Percentiles rank a stretch among this genome's conserved stretches.
phyloP scores from a whole-genome alignment of 2,888 invertebrate genomes.

The Psylliodes chrysocephalus region DNA sequence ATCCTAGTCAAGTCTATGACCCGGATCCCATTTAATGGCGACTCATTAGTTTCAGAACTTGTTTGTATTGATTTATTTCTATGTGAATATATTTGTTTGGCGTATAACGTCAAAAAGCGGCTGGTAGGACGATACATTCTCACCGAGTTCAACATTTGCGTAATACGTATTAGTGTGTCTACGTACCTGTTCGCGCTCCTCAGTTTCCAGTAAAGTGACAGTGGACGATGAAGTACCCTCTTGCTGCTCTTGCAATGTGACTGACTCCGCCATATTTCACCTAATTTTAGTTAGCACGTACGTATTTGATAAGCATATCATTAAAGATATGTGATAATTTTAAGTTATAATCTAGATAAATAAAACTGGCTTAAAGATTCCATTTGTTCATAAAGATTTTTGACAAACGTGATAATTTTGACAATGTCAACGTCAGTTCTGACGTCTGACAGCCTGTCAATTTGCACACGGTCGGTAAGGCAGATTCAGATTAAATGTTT shows the following conservation, averaged over 20 bases:
- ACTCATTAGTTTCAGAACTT: slow-evolving; percentile 49
- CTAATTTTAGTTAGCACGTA: slow-evolving; percentile 32
- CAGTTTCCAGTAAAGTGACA: slow-evolving; percentile 58
- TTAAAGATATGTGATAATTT: slow-evolving; percentile 12
- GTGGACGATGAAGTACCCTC: slow-evolving; percentile 54
- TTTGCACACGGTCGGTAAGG: slow-evolving; percentile 7
- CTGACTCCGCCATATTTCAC: slow-evolving; percentile 51
- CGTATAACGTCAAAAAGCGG: slow-evolving; percentile 15
- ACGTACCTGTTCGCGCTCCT: slow-evolving; percentile 57
- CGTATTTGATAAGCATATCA: slow-evolving; percentile 36
- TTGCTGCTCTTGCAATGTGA: slow-evolving; percentile 51
- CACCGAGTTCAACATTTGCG: slow-evolving; percentile 35
- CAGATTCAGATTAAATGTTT: neutral
- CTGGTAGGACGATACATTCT: slow-evolving; percentile 34
- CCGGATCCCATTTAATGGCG: slow-evolving; percentile 76
- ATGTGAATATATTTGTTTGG: slow-evolving; percentile 18
- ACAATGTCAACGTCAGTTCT: neutral
- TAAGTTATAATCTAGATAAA: neutral
- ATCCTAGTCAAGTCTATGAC: slow-evolving; percentile 86
- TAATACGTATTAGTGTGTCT: slow-evolving; percentile 40
- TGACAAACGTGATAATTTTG: neutral
- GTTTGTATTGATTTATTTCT: slow-evolving; percentile 34
- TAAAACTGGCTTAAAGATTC: neutral
- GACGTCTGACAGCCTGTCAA: too few species aligned
- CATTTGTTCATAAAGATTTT: neutral